A percentile compares a stretch with the other conserved stretches of the same genome.
Conservation (phyloP, 1,140 invertebrate genomes). For the Papilio helenus region DNA sequence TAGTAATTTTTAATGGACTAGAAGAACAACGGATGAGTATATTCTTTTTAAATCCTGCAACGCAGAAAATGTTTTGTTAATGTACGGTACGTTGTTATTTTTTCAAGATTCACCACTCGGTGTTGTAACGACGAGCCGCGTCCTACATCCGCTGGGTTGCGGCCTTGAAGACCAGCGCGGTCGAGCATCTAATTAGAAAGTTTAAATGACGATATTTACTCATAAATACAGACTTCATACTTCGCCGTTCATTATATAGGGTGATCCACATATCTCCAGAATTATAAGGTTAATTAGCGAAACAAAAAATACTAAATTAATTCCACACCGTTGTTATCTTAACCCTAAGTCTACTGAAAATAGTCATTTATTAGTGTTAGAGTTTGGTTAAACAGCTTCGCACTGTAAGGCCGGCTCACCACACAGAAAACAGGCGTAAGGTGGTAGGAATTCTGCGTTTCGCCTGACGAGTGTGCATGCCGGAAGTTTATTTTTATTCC, state of each 20-base stretch:
- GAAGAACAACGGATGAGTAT: slow-evolving; percentile 35
- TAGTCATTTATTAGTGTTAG: too few relatives aligned
- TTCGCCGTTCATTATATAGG: slow-evolving; percentile 3
- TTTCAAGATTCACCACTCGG: slow-evolving; percentile 37
- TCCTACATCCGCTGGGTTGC: slow-evolving; percentile 32
- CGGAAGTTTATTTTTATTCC: too few relatives aligned
- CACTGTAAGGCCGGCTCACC: too few relatives aligned
- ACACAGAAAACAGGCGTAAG: too few relatives aligned
- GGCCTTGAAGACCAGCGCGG: slow-evolving; percentile 39
- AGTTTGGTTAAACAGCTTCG: too few relatives aligned
- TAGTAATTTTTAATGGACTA: slow-evolving; percentile 32
- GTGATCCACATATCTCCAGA: background rate
- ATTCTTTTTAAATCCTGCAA: slow-evolving; percentile 38
- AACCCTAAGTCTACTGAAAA: background rate
- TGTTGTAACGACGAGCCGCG: slow-evolving; percentile 35
- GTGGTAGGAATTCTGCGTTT: too few relatives aligned
- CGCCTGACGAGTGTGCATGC: too few relatives aligned
- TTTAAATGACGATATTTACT: slow-evolving; percentile 37
- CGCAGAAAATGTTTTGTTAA: slow-evolving; percentile 40
- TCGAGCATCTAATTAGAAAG: slow-evolving; percentile 38
- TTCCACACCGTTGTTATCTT: background rate
- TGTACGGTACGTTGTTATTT: slow-evolving; percentile 38
- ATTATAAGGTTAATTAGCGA: slow-evolving; percentile 16
- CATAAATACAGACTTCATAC: slow-evolving; percentile 30
- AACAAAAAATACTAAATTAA: background rate